These are phyloP conservation scores for Orthonychiurus folsomi DNA, from an alignment of 2,888 invertebrate species.

Conservation along the genomic window DNA sequence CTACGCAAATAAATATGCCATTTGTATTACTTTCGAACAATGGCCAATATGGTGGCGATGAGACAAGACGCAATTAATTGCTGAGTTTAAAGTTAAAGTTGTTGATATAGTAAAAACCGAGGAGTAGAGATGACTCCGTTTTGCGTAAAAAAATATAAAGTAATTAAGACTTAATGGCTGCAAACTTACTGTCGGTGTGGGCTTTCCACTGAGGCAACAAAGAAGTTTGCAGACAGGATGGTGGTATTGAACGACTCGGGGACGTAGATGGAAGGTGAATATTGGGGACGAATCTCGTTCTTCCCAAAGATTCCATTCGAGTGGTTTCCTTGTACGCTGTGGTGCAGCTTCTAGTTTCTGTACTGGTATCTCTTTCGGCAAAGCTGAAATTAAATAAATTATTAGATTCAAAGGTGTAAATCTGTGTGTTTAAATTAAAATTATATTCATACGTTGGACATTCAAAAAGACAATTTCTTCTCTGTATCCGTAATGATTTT, in stretches of 20 bases:
- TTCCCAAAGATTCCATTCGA: slow-evolving; percentile 83
- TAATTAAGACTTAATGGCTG: no score
- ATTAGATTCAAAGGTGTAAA: no score
- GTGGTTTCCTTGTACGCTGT: slow-evolving; percentile 66
- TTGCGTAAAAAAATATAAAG: no score
- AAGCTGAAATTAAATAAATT: slow-evolving; percentile 49
- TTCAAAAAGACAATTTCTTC: slow-evolving; percentile 95
- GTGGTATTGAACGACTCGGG: slow-evolving; percentile 93
- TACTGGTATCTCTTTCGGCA: slow-evolving; percentile 62
- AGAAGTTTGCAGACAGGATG: slow-evolving; percentile 90
- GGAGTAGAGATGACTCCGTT: no score
- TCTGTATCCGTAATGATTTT: slow-evolving; percentile 89
- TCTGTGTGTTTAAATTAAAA: neutral
- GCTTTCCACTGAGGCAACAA: slow-evolving; percentile 91
- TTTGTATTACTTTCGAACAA: neutral
- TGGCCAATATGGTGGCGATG: neutral
- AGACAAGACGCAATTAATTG: no score
- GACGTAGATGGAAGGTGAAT: slow-evolving; percentile 96
- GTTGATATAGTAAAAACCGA: neutral
- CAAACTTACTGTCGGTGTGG: slow-evolving; percentile 70
- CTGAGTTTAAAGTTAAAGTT: neutral
- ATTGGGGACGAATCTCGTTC: slow-evolving; percentile 85
- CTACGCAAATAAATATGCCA: slow-evolving; percentile 41
- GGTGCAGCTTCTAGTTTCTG: slow-evolving; percentile 61
- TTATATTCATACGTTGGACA: slow-evolving; percentile 67